phyloP scores from a whole-genome alignment of 2,888 invertebrate genomes.

The Arctia plantaginis region DNA sequence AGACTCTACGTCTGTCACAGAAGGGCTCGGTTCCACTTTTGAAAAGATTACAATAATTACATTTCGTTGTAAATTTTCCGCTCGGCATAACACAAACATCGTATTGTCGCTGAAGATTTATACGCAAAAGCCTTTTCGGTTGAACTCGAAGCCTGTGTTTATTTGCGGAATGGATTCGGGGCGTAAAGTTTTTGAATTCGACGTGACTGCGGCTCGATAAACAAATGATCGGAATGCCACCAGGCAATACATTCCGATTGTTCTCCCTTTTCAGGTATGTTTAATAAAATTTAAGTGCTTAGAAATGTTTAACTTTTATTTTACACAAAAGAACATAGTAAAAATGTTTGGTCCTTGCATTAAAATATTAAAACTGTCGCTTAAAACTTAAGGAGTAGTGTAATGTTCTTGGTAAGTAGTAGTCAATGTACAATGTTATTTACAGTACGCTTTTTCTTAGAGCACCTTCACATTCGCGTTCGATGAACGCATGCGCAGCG shows the following conservation, averaged over 20 bases:
- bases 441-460: too few relatives aligned
- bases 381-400: neutral
- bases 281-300: neutral
- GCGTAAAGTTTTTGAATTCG: conserved; percentile 35
- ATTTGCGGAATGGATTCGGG: conserved; percentile 42
- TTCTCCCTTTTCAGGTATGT: conserved; percentile 10
- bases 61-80: conserved; percentile 69
- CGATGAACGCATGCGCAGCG: too few relatives aligned
- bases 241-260: neutral
- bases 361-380: neutral
- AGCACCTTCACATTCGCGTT: too few relatives aligned
- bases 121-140: conserved; percentile 45
- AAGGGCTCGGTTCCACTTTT: conserved; percentile 34
- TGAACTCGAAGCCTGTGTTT: conserved; percentile 38
- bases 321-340: neutral
- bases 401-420: too few relatives aligned
- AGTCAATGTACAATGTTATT: too few relatives aligned
- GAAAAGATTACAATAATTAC: conserved; percentile 69
- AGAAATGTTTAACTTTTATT: neutral
- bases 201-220: conserved; percentile 30
- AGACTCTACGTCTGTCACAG: conserved; percentile 23
- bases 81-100: conserved; percentile 55
- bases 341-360: neutral
- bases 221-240: conserved; percentile 27
- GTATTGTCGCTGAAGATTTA: conserved; percentile 56